Conservation (phyloP, 2,113 vertebrate species). For the Meles meles region DNA sequence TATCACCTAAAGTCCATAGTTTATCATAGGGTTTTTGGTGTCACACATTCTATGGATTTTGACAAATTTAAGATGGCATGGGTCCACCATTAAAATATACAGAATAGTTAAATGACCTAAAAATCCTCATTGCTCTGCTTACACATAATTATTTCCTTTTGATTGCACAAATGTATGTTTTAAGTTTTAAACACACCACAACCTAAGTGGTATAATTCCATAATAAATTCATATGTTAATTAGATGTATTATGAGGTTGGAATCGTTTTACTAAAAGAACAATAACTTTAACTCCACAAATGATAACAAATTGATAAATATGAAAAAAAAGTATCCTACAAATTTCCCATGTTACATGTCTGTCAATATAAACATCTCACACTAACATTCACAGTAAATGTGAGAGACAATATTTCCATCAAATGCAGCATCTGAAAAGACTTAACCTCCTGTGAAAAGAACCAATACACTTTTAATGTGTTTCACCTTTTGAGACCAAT, state of each 20-base stretch:
- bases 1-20: neutral
- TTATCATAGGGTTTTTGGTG: neutral
- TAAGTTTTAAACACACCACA: neutral
- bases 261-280: constrained; percentile 1
- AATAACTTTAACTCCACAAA: neutral
- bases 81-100: neutral
- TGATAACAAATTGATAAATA: neutral
- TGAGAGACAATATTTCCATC: neutral
- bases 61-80: neutral
- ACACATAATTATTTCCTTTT: neutral
- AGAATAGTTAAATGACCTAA: neutral
- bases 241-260: neutral
- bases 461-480: constrained; percentile 47
- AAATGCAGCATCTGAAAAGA: neutral
- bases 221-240: neutral
- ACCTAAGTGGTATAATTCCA: neutral
- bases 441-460: neutral
- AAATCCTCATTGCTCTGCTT: neutral
- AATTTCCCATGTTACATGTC: constrained; percentile 1
- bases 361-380: constrained; percentile 16
- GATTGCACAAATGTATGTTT: neutral
- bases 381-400: neutral
- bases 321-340: neutral
- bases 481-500: constrained; percentile 65
- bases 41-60: neutral